These are phyloP conservation scores for Thaumetopoea pityocampa DNA, from an alignment of 1,140 invertebrate genomes.

Conservation along the genomic window DNA sequence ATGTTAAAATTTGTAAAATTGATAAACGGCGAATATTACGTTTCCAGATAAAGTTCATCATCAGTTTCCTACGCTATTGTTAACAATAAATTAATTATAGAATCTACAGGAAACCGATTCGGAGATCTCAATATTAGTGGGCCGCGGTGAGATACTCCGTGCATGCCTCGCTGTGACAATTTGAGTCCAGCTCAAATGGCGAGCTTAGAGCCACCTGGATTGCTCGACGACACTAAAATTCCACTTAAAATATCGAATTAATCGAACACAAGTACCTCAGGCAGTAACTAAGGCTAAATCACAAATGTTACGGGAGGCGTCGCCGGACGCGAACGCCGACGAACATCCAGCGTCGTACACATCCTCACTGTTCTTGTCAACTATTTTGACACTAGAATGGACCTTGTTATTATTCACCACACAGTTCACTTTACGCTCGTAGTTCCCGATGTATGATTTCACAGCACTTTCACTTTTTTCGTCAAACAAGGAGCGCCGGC, in stretches of 20 bases:
- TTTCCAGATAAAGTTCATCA: conserved; percentile 64
- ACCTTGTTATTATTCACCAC: conserved; percentile 54
- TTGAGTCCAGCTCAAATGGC: conserved; percentile 72
- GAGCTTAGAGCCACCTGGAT: conserved; percentile 52
- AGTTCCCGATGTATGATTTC: conserved; percentile 54
- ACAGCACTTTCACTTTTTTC: conserved; percentile 69
- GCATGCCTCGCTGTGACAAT: conserved; percentile 62
- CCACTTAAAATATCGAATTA: conserved; percentile 40
- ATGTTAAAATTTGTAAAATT: conserved; percentile 10
- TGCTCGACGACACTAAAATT: conserved; percentile 43
- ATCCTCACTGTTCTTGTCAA: conserved; percentile 52
- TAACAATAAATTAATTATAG: conserved; percentile 74
- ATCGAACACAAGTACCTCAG: conserved; percentile 54
- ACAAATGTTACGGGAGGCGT: conserved; percentile 62
- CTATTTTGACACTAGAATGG: conserved; percentile 43
- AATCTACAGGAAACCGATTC: conserved; percentile 73
- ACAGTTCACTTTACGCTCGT: conserved; percentile 60
- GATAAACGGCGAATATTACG: conserved; percentile 48
- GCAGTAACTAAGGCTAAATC: conserved; percentile 72
- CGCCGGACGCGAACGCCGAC: conserved; percentile 36
- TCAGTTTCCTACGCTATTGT: conserved; percentile 64
- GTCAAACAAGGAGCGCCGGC: conserved; percentile 63
- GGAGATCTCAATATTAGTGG: conserved; percentile 67
- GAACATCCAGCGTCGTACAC: conserved; percentile 46
- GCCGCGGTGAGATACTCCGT: conserved; percentile 58